Base-by-base conservation (phyloP, 1,140 invertebrate genomes). In the Musca domestica region DNA sequence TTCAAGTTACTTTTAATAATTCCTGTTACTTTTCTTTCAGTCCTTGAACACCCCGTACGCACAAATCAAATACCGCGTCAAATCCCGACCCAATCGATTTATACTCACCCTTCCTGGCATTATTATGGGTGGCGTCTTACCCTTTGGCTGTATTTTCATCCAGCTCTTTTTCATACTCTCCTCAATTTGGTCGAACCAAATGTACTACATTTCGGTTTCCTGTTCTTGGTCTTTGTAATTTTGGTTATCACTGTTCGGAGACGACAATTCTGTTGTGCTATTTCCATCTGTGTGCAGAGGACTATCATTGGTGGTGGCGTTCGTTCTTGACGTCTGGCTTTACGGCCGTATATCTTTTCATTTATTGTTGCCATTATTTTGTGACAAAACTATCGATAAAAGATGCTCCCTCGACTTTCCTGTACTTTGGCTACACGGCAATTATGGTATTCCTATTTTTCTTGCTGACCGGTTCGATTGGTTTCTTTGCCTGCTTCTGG, bases 151-250 rank as follows among this genome's bases (percentile, higher is more conserved):
- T 82, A 99, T 99, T 81, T 99, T 99, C 81, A 99, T 99, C 74
- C 98, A 99, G 81, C 87, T 99, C 15, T 99, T 99, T 86, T 99
- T 99, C 81, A 99, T 99, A 71, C 86, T 99, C 15, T 99, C 98
- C 84, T 98, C 96, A 27, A 91, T 99, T 56, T 99, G 98, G 98
- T 96, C 95, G 46, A 95, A 92, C 77, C 93, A 96, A 85, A 97
- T 96, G 84, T 99, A 99, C 82, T 99, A 99, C 86, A 99, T 99
- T 99, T 99, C 84, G 98, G 98, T 71, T 99, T 99, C 84, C 86
- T 99, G 30, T 98, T 99, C 80, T 86, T 99, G 67, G 98, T 99
- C 49, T 99, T 98, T 83, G 86, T 98, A 67, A 99, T 99, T 78
- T 87, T 99, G 23, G 90, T 99, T 30, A 96, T 99, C 74, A 99